These are phyloP conservation scores for Nanorana parkeri DNA, from an alignment of 2,113 vertebrate species.

Conservation along the genomic window DNA sequence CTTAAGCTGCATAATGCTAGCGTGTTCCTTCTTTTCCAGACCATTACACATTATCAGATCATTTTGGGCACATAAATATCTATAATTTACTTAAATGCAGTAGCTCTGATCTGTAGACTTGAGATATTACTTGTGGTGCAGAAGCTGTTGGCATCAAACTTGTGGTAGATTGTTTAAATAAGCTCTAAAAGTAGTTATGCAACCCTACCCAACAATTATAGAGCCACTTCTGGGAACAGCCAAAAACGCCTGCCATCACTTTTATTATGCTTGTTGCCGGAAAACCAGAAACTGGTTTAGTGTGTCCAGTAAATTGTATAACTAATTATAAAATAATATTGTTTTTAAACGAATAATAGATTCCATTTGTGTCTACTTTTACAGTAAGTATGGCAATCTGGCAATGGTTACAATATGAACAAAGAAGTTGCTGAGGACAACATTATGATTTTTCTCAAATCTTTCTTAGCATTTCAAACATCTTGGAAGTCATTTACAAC, in stretches of 20 bases:
- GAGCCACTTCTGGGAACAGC: slow-evolving; percentile 22
- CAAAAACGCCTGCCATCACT: background rate
- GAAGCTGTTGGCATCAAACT: background rate
- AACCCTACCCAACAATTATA: background rate
- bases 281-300: background rate
- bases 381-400: background rate
- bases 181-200: background rate
- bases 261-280: slow-evolving; percentile 11
- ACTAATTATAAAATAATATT: background rate
- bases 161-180: background rate
- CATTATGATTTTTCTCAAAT: no score
- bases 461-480: no score
- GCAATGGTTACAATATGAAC: no score
- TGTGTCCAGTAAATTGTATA: background rate
- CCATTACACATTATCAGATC: background rate
- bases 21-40: background rate
- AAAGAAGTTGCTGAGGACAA: no score
- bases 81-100: background rate
- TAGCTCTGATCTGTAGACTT: background rate
- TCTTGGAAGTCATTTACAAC: no score
- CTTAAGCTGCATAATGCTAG: no score
- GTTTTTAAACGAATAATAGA: background rate
- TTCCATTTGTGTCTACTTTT: background rate
- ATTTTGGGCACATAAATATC: background rate
- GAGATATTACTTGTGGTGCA: background rate